Evolutionary conservation across 2,888 invertebrate species (phyloP), one percentile per base, ranked within the genome.

Genomic region (Amitus sp.): DNA sequence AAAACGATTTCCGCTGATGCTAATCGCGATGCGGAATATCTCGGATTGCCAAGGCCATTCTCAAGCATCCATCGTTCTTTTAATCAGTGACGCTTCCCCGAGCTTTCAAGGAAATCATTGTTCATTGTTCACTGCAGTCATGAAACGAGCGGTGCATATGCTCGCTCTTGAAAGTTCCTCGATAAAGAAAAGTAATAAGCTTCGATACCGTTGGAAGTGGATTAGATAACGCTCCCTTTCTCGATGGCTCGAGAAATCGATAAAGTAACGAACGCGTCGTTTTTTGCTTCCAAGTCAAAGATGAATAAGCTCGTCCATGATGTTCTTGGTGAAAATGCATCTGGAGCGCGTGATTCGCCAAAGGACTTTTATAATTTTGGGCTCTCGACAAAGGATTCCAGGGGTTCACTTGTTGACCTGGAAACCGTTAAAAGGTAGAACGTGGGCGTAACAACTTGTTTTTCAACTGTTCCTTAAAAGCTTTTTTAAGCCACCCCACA

Each of bases 101-200:
- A 7, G 23, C 7, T 23, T 23, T 5, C 23, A 23, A 23, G 4
- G 7, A 23, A 23, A 23, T 7, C 23, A 23, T 23, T 23, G 23
- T 23, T 23, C 3, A 3, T 5, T 23, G 4, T 23, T 23, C 23
- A 7, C 3, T 5, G 7, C 4, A 23, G 7, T 23, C 3, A 23
- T 23, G 7, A 23, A 23, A 23, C 23, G 23, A 54, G 33, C 23
- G 58, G 45, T 57, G 39, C 62, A 62, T 58, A 58, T 62, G 62
- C 57, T n/a, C 50, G 51, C 45, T 49, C 39, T 42, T 58, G 47
- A 54, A 57, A 58, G 34, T 52, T 3, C 45, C 12, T 45, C 28
- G 62, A 62, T 62, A 62, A 62, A 62, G 54, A 58, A 58, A 62
- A 54, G 50, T 51, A 57, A 62, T 51, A 58, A 33, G 57, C 48